These are phyloP conservation scores for Tigriopus japonicus DNA, from an alignment of 1,140 invertebrate species.

Conservation along the genomic window DNA sequence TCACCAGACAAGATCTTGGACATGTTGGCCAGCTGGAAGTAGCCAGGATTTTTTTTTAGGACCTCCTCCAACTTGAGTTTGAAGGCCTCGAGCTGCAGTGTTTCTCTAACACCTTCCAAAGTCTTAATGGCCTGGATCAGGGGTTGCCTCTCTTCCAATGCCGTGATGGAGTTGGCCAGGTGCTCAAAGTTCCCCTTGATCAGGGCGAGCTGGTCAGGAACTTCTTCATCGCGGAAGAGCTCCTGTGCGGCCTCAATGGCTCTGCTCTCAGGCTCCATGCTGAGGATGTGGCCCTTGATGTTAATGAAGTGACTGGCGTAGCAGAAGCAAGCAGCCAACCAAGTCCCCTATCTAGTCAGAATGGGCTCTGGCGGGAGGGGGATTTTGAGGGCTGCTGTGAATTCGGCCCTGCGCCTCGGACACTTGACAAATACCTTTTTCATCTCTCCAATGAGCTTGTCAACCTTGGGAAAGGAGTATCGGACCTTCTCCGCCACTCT, in stretches of 20 bases:
- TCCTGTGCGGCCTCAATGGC: neutral
- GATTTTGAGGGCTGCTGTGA: neutral
- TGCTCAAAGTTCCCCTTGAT: neutral
- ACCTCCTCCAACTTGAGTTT: neutral
- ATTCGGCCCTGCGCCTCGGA: neutral
- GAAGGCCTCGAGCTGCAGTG: neutral
- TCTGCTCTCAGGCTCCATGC: neutral
- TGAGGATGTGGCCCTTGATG: neutral
- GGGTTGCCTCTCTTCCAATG: neutral
- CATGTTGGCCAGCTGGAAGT: neutral
- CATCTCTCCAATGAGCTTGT: neutral
- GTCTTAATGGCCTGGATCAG: neutral
- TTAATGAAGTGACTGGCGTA: neutral
- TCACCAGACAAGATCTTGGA: neutral
- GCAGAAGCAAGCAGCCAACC: neutral
- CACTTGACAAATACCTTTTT: neutral
- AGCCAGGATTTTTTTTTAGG: neutral
- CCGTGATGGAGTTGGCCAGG: neutral
- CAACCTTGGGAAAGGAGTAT: neutral
- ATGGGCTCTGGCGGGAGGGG: neutral
- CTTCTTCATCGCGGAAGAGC: neutral
- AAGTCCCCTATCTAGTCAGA: neutral
- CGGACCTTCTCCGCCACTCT: neutral
- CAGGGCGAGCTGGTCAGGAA: neutral
- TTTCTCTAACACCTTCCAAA: neutral